Evolutionary conservation across 1,140 invertebrate species (phyloP).

Genomic region (Ceratoteleas bidentatus): DNA sequence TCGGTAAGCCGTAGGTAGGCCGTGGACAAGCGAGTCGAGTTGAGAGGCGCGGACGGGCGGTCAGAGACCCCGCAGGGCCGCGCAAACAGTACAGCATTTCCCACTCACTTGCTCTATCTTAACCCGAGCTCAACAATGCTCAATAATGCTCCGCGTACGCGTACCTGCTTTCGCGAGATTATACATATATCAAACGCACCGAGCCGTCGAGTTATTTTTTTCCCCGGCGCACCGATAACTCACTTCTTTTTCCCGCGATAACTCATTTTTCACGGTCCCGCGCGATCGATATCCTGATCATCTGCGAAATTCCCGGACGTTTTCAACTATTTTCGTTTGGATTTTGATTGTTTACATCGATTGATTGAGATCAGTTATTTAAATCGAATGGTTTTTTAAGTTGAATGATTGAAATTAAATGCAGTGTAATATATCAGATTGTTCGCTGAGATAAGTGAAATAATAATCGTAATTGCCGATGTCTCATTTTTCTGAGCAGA

Average conservation of each 20-base stretch:
- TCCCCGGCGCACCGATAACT: conserved; percentile 1
- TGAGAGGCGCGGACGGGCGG: conserved; percentile 81
- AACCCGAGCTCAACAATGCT: conserved; percentile 79
- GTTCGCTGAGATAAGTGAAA: too few species aligned
- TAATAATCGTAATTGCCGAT: too few species aligned
- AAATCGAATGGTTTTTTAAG: too few species aligned
- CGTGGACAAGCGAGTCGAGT: conserved; percentile 78
- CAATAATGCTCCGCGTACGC: conserved; percentile 72
- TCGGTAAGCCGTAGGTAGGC: conserved; percentile 72
- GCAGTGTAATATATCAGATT: too few species aligned
- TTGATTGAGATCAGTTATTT: too few species aligned
- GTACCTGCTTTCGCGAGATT: conserved; percentile 69
- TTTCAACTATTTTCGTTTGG: too few species aligned
- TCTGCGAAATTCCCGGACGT: too few species aligned
- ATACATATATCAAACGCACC: conserved; percentile 56
- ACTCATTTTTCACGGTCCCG: conserved; percentile 20
- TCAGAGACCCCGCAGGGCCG: conserved; percentile 82
- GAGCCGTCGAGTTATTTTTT: conserved; percentile 28
- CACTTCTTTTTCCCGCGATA: conserved; percentile 8
- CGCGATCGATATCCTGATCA: conserved; percentile 14
- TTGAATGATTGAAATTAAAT: too few species aligned
- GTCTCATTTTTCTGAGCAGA: too few species aligned
- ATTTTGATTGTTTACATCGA: too few species aligned
- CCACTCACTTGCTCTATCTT: conserved; percentile 79
- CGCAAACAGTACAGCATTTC: conserved; percentile 81